Evolutionary conservation across 2,113 vertebrate species (phyloP).

Genomic region (Corythoichthys intestinalis): DNA sequence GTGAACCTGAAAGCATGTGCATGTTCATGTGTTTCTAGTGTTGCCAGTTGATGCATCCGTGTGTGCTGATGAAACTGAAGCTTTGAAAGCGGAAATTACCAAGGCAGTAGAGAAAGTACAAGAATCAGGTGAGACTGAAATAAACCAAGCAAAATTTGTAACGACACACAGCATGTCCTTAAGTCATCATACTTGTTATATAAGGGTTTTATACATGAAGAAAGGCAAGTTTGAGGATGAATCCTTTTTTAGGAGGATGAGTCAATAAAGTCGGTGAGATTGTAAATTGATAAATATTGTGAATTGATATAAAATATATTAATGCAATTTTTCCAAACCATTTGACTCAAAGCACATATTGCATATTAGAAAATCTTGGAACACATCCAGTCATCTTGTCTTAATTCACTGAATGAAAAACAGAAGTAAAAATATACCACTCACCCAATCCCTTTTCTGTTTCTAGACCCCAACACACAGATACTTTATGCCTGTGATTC

Average conservation of each 20-base stretch:
- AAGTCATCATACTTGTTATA: not conserved
- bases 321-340: not conserved
- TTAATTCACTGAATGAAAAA: not conserved
- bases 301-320: too few relatives aligned
- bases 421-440: not conserved
- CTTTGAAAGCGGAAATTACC: constrained; percentile 93
- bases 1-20: not conserved
- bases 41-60: constrained; percentile 83
- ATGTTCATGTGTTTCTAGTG: constrained; percentile 65
- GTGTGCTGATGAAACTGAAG: constrained; percentile 88
- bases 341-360: too few relatives aligned
- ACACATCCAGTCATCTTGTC: not conserved
- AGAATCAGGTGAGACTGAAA: constrained; percentile 81
- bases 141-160: not conserved
- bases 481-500: constrained; percentile 95
- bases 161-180: not conserved
- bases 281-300: too few relatives aligned
- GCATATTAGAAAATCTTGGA: too few relatives aligned
- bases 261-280: not conserved
- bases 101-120: constrained; percentile 96
- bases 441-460: constrained; percentile 11
- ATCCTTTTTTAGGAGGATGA: not conserved
- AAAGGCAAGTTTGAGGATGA: not conserved
- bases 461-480: constrained; percentile 90
- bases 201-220: too few relatives aligned